These are phyloP conservation scores for Agrilus mali DNA, from an alignment of 2,888 invertebrate species.

Conservation along the genomic window DNA sequence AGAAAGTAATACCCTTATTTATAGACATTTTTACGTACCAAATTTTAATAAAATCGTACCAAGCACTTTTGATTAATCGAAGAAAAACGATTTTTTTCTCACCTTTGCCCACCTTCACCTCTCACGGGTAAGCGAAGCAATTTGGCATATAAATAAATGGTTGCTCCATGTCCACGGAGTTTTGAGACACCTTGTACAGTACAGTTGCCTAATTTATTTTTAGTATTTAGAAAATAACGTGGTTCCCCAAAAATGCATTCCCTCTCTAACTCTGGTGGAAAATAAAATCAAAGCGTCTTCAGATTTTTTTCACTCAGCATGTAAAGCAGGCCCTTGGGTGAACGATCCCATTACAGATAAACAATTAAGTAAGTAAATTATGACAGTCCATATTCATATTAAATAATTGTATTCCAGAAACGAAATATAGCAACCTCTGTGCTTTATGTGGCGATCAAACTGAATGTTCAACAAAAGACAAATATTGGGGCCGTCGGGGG, in stretches of 20 bases:
- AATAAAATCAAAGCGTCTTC: slow-evolving; percentile 64
- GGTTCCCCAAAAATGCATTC: slow-evolving; percentile 59
- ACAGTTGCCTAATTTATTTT: no score
- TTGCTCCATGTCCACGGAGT: no score
- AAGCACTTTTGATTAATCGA: no score
- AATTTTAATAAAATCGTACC: no score
- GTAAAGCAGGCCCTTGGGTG: slow-evolving; percentile 79
- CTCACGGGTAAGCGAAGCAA: no score
- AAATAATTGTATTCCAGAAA: slow-evolving; percentile 31
- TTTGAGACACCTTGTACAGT: no score
- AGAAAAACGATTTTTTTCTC: no score
- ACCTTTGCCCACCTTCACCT: no score
- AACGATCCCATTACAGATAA: slow-evolving; percentile 49
- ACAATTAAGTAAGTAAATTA: slow-evolving; percentile 45
- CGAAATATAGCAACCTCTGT: slow-evolving; percentile 59
- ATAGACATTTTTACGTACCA: no score
- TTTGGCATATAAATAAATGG: no score
- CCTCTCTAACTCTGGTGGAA: slow-evolving; percentile 54
- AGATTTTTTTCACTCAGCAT: slow-evolving; percentile 64
- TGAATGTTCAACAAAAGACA: slow-evolving; percentile 53
- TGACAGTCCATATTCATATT: no score
- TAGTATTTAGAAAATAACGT: slow-evolving; percentile 64
- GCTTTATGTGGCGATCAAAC: slow-evolving; percentile 51
- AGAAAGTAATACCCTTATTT: no score
- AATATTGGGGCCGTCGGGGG: slow-evolving; percentile 74